Evolutionary conservation across 2,888 invertebrate genomes (phyloP).

Genomic region (Trisateles emortualis): DNA sequence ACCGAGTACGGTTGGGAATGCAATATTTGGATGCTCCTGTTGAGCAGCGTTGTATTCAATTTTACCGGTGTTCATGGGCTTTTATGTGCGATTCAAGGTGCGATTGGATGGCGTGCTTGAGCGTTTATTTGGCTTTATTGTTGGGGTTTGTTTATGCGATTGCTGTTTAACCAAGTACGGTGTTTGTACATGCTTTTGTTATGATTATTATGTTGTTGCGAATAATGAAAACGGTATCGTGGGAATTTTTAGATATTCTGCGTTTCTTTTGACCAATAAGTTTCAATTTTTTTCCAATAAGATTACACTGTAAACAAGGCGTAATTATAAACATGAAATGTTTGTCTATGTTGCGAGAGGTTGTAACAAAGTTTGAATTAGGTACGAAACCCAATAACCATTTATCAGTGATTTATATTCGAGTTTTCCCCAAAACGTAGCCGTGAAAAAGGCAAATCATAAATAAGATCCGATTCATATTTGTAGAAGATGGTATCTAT

Average conservation of each 20-base stretch:
- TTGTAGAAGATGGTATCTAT: conserved; percentile 87
- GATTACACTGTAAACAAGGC: conserved; percentile 30
- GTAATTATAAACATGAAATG: conserved; percentile 39
- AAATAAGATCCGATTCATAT: conserved; percentile 88
- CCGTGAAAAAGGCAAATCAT: conserved; percentile 87
- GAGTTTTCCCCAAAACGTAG: conserved; percentile 84
- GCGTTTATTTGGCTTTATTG: conserved; percentile 87
- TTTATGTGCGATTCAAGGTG: conserved; percentile 87
- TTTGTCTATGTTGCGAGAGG: conserved; percentile 53
- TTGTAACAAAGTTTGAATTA: conserved; percentile 71
- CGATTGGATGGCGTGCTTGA: conserved; percentile 86
- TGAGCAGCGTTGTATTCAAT: conserved; percentile 82
- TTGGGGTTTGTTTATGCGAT: conserved; percentile 87
- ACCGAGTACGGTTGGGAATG: conserved; percentile 81
- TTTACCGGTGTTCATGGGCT: conserved; percentile 83
- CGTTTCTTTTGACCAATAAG: conserved; percentile 46
- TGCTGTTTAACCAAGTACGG: conserved; percentile 86
- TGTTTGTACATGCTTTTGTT: conserved; percentile 84
- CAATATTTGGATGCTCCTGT: conserved; percentile 83
- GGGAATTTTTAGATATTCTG: conserved; percentile 62
- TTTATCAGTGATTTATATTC: conserved; percentile 84
- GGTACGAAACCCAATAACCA: conserved; percentile 77
- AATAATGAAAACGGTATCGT: conserved; percentile 74
- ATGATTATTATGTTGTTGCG: conserved; percentile 84
- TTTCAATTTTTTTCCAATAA: conserved; percentile 51